Base-by-base conservation (phyloP, 2,113 vertebrate genomes). In the Cygnus atratus region DNA sequence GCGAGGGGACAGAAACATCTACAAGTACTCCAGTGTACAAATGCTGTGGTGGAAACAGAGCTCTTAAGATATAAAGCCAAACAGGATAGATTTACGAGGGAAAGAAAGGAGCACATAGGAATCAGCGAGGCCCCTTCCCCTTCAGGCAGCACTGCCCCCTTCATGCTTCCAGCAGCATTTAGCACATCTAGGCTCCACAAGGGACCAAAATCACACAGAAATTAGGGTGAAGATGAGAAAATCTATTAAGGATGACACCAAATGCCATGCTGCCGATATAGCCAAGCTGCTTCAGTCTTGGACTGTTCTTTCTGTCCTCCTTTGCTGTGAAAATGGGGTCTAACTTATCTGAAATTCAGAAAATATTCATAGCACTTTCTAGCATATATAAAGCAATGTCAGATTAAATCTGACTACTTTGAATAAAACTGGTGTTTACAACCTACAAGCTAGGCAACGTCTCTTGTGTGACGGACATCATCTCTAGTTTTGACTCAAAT, bases 161-260 rank as follows among this genome's bases (percentile, higher is more conserved):
- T 88, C 48, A 24, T 5, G 1, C 7, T 76, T 61, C 13, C 48
- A 68, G 79, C 63, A 83, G 67, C 72, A 24, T 50, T 86, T 68
- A 75, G 10, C 11, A 24, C 13, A 12, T 4, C 28, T 20, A 59
- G 46, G 33, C 37, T 81, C 46, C 26, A 54, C 17, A 75, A 44
- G 0, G 6, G 55, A 35, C 39, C 1, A 2, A 66, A 80, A 65
- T 19, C 3, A 6, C 31, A 6, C 0, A 24, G 41, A 78, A 87
- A 78, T 58, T 21, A 55, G 24, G 35, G 89, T 44, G 50, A 76
- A 73, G 33, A 61, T 62, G 52, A 77, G 54, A 52, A 84, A 84
- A 77, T 31, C 35, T 43, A 62, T 29, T 22, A 35, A 74, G 46
- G 26, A 43, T 31, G 29, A 33, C 33, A 62, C 33, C 33, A 62